Conservation (phyloP, 1,140 invertebrate genomes). For the Papilio xuthus region DNA sequence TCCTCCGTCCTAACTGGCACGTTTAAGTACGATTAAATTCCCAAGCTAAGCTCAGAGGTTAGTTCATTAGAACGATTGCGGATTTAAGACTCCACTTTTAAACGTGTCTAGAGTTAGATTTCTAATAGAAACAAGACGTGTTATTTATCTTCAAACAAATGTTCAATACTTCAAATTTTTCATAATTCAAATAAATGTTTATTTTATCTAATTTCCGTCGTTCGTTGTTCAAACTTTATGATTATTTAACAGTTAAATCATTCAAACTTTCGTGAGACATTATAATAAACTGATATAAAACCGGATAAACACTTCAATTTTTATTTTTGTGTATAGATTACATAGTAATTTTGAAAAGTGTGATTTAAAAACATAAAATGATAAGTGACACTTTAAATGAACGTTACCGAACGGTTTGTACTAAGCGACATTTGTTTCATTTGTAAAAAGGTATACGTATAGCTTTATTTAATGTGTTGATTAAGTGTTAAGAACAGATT, state of each 20-base stretch:
- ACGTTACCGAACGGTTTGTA: too few species aligned
- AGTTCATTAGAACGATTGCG: slow-evolving; percentile 22
- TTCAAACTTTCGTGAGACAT: too few species aligned
- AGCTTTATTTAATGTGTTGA: not conserved
- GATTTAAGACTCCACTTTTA: slow-evolving; percentile 4
- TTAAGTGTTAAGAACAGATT: not conserved
- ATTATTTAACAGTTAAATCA: too few species aligned
- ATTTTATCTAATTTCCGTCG: too few species aligned
- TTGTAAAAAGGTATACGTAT: not conserved
- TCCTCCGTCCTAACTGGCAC: slow-evolving; percentile 13
- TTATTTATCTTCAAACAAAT: not conserved
- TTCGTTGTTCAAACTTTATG: too few species aligned
- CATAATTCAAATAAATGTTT: not conserved
- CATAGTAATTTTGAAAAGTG: too few species aligned
- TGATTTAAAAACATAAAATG: too few species aligned
- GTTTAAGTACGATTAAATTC: slow-evolving; percentile 21
- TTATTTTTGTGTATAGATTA: too few species aligned
- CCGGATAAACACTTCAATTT: too few species aligned
- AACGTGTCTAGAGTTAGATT: not conserved
- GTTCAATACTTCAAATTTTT: not conserved
- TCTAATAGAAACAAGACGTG: not conserved
- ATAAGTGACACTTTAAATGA: too few species aligned
- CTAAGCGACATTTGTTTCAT: not conserved
- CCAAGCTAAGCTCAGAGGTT: slow-evolving; percentile 1
- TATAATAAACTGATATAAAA: too few species aligned